phyloP scores from a whole-genome alignment of 2,797 vertebrate genomes.

The Enteromius anoplus region DNA sequence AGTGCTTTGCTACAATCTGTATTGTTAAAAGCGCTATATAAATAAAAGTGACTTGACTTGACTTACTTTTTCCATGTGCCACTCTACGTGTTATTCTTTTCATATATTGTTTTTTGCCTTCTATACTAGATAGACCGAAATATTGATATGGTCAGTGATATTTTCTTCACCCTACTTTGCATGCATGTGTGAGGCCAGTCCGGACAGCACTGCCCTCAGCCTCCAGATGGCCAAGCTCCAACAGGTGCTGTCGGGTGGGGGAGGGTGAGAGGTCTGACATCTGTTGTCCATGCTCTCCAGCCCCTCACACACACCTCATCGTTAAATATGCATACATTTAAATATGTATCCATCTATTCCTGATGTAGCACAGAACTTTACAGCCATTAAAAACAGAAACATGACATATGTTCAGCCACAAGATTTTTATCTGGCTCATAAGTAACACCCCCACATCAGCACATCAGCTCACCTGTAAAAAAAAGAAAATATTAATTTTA shows the following conservation, averaged over 20 bases:
- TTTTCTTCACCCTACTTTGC: conserved; percentile 7
- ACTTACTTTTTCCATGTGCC: background rate
- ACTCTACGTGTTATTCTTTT: background rate
- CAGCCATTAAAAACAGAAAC: background rate
- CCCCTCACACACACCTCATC: conserved; percentile 26
- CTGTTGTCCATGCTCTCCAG: conserved; percentile 67
- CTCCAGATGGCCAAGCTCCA: conserved; percentile 73
- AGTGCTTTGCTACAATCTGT: too few species aligned
- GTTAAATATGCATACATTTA: conserved; percentile 26
- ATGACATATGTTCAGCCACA: background rate
- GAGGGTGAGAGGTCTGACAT: conserved; percentile 71
- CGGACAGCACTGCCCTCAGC: conserved; percentile 57
- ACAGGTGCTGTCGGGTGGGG: conserved; percentile 72
- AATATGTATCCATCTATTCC: conserved; percentile 52
- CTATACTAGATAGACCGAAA: background rate
- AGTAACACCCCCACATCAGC: background rate
- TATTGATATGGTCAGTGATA: background rate
- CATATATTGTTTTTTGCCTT: background rate
- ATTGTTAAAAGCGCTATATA: too few species aligned
- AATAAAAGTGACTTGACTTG: too few species aligned
- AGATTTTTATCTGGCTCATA: background rate
- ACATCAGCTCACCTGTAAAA: background rate
- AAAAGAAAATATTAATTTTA: background rate
- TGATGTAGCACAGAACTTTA: background rate
- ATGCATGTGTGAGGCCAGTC: conserved; percentile 34